Evolutionary conservation across 2,113 vertebrate genomes (phyloP).

Genomic region (Platysternon megacephalum): DNA sequence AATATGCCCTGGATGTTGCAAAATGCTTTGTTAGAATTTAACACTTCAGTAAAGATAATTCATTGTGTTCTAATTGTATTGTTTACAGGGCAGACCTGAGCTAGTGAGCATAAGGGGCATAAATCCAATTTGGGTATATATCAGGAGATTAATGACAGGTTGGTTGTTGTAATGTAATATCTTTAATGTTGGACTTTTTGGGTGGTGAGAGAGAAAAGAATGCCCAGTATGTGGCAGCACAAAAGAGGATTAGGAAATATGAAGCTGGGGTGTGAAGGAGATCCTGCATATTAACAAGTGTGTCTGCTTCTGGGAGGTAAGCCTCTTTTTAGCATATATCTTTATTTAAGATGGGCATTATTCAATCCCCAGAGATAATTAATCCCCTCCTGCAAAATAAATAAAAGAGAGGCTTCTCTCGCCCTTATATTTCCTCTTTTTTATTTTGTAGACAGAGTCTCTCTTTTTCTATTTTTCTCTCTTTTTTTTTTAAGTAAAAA

Average conservation of each 20-base stretch:
- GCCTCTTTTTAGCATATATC: background rate
- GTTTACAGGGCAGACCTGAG: background rate
- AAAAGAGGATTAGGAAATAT: background rate
- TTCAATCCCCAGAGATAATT: background rate
- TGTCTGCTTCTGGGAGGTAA: background rate
- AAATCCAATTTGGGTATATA: background rate
- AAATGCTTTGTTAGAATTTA: background rate
- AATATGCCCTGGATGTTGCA: background rate
- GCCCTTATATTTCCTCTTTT: background rate
- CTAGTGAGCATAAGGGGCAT: background rate
- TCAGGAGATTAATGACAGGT: background rate
- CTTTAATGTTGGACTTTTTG: background rate
- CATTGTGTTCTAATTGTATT: background rate
- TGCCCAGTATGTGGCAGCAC: background rate
- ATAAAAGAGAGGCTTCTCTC: background rate
- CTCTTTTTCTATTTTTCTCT: too few relatives aligned
- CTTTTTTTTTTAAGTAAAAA: background rate
- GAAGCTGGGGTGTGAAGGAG: background rate
- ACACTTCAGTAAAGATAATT: background rate
- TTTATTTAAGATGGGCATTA: background rate
- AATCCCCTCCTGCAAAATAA: background rate
- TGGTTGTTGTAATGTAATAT: background rate
- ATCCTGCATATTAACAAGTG: background rate
- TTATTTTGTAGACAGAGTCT: background rate
- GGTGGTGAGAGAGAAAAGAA: constrained; percentile 17